Evolutionary conservation across 2,797 vertebrate genomes (phyloP), one percentile per base, ranked within the genome.

Genomic region (Myotis vivesi): DNA sequence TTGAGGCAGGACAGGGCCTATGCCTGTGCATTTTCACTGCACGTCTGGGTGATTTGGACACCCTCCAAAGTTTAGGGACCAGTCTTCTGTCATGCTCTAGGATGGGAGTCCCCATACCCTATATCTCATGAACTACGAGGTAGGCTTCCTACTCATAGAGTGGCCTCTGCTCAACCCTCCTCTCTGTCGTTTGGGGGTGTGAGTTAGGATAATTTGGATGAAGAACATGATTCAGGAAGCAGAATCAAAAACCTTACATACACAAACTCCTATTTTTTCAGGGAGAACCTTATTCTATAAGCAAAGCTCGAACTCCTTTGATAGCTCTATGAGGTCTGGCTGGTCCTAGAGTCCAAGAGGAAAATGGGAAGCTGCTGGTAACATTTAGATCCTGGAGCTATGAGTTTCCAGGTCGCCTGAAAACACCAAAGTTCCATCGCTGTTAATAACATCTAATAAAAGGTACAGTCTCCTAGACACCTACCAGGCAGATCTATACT

Each of bases 201-300:
- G 0, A 41, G 22, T 71, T 84, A 91, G 75, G 38, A 87, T 87
- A 72, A 73, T 64, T 55, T 64, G 17, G 41, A 49, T 28, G 76
- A 28, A 75, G 53, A 89, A 79, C 28, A 95, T 0, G 22, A 91
- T 71, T 87, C 44, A 36, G 59, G n/a, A 95, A 94, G 68, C 59
- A 91, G 55, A 95, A 73, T 73, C 55, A 92, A 92, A 23, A 87
- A 53, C 8, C 72, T 57, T 85, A 68, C 22, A 41, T 68, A 15
- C 30, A 59, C 81, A 92, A 92, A 46, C 75, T 73, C 38, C 44
- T 87, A 41, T 84, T 44, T 73, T 92, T 87, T 84, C 69, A 77
- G 53, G 10, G 44, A 85, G 19, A 84, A 55, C 30, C 33, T 87
- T 33, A 85, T 51, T 83, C 46, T 68, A 46, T 72, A 90, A 95